These are phyloP conservation scores for Lysandra bellargus DNA, from an alignment of 2,888 invertebrate genomes.

Conservation along the genomic window DNA sequence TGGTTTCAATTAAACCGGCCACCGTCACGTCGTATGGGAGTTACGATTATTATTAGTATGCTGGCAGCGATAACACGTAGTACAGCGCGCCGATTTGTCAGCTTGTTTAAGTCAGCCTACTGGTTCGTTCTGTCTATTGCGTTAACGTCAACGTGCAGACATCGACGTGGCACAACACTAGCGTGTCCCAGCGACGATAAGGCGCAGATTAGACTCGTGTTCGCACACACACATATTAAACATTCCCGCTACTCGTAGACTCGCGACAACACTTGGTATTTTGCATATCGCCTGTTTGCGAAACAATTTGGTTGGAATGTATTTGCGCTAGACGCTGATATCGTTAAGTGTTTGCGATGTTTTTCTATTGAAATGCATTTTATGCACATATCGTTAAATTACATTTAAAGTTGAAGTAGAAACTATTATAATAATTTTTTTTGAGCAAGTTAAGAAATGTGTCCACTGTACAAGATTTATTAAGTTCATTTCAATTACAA, in stretches of 20 bases:
- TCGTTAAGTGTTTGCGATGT: conserved; percentile 38
- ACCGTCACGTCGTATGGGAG: no score
- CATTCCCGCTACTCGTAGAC: conserved; percentile 62
- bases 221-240: conserved; percentile 74
- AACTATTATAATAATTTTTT: background rate
- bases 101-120: no score
- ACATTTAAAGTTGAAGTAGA: background rate
- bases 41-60: no score
- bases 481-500: background rate
- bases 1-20: no score
- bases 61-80: no score
- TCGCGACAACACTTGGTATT: conserved; percentile 65
- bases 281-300: conserved; percentile 71
- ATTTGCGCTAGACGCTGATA: conserved; percentile 50
- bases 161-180: conserved; percentile 41
- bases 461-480: background rate
- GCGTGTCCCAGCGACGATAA: conserved; percentile 59
- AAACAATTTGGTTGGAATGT: conserved; percentile 67
- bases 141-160: conserved; percentile 36
- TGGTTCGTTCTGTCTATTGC: no score
- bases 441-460: background rate
- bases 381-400: background rate
- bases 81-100: no score
- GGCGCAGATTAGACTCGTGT: conserved; percentile 75
- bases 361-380: conserved; percentile 32